A percentile compares a stretch with the other conserved stretches of the same genome.
phyloP scores from a whole-genome alignment of 2,888 invertebrate species.

The Drosophila cognata region DNA sequence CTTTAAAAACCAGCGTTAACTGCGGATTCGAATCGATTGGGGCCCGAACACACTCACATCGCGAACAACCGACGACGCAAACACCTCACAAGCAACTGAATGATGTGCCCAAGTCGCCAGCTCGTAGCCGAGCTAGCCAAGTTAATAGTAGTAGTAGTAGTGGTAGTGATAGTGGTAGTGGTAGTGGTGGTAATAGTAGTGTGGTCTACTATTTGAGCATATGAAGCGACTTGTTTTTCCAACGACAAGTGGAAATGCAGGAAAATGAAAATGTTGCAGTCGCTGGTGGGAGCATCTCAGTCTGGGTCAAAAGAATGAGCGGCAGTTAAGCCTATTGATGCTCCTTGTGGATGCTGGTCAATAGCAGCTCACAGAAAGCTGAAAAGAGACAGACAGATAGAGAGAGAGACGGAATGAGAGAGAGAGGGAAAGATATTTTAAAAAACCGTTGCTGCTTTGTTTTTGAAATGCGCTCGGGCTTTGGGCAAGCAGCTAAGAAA shows the following conservation, averaged over 20 bases:
- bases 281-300: conserved; percentile 10
- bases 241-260: conserved; percentile 47
- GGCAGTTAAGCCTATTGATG: conserved; percentile 8
- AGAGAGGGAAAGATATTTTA: not conserved
- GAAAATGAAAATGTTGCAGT: conserved; percentile 41
- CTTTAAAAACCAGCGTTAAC: conserved; percentile 7
- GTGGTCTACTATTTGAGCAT: conserved; percentile 24
- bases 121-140: conserved; percentile 30
- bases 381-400: not conserved
- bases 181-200: conserved; percentile 16
- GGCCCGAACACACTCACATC: conserved; percentile 41
- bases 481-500: conserved; percentile 10
- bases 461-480: conserved; percentile 33
- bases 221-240: conserved; percentile 68
- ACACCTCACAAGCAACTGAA: conserved; percentile 80
- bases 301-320: conserved; percentile 40
- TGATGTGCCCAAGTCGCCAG: conserved; percentile 46
- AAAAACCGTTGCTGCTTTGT: conserved; percentile 47
- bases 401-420: too few relatives aligned
- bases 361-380: not conserved
- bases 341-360: conserved; percentile 10
- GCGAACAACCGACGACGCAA: conserved; percentile 75
- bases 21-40: not conserved
- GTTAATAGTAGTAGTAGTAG: conserved; percentile 15
- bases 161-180: conserved; percentile 12